Conservation (phyloP, 1,140 invertebrate genomes). For the Amphibalanus amphitrite region DNA sequence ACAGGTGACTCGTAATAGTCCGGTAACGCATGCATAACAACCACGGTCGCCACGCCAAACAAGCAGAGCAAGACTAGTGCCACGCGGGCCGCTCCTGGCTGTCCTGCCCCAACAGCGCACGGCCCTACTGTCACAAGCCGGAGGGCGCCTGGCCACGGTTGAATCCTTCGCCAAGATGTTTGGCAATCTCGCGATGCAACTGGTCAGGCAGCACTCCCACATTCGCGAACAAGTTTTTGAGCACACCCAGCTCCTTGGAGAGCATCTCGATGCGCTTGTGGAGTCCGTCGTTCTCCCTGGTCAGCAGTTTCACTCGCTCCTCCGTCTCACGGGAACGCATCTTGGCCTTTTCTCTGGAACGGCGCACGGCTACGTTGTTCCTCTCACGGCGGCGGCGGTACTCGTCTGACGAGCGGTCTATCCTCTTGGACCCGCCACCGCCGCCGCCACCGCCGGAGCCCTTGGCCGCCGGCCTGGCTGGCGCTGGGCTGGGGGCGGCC, state of each 20-base stretch:
- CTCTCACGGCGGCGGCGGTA: slow-evolving; percentile 76
- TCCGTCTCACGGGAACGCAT: slow-evolving; percentile 81
- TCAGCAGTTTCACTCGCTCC: slow-evolving; percentile 74
- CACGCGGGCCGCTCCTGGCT: slow-evolving; percentile 35
- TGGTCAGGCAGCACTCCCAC: slow-evolving; percentile 50
- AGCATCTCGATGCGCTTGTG: slow-evolving; percentile 82
- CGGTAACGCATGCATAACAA: too few species aligned
- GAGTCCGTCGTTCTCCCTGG: slow-evolving; percentile 81
- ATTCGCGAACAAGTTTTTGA: slow-evolving; percentile 55
- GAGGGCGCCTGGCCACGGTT: background rate
- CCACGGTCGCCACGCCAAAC: too few species aligned
- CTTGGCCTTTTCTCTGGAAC: slow-evolving; percentile 91
- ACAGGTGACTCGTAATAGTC: too few species aligned
- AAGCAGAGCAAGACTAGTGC: slow-evolving; percentile 23
- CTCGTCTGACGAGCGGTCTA: slow-evolving; percentile 83
- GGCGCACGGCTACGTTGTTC: slow-evolving; percentile 93
- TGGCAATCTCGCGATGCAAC: slow-evolving; percentile 47
- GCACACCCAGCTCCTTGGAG: slow-evolving; percentile 76
- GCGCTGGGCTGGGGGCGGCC: slow-evolving; percentile 16
- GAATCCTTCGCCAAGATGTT: slow-evolving; percentile 34
- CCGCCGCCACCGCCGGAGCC: background rate
- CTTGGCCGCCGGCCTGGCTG: slow-evolving; percentile 27
- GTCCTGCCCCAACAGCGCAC: slow-evolving; percentile 91
- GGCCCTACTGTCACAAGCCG: slow-evolving; percentile 22
- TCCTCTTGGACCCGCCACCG: slow-evolving; percentile 32